phyloP scores from a whole-genome alignment of 2,113 vertebrate genomes.

The Microtus montanus region DNA sequence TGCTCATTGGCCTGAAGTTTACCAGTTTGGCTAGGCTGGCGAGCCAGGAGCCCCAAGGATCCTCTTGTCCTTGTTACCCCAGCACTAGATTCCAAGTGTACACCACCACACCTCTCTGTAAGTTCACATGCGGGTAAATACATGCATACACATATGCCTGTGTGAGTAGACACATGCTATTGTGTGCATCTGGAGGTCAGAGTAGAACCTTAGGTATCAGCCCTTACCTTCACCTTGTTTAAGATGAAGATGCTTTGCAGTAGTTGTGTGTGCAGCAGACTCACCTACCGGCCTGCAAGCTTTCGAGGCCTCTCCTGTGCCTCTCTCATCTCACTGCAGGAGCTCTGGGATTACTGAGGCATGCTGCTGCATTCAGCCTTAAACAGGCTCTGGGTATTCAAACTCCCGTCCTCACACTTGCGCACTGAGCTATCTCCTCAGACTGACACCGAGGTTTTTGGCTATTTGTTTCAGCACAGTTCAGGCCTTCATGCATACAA shows the following conservation, averaged over 20 bases:
- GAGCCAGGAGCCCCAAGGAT: neutral
- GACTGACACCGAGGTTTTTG: neutral
- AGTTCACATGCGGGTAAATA: neutral
- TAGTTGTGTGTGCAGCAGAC: neutral
- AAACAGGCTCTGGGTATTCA: neutral
- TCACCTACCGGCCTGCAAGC: neutral
- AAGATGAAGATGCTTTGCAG: neutral
- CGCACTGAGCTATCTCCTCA: neutral
- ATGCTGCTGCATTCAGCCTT: too few species aligned
- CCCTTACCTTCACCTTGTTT: neutral
- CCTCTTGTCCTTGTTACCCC: neutral
- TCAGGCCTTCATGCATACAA: neutral
- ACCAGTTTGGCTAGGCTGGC: neutral
- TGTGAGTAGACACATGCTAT: neutral
- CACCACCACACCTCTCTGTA: neutral
- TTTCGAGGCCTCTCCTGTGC: neutral
- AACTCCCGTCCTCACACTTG: neutral
- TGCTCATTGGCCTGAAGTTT: neutral
- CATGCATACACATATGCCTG: neutral
- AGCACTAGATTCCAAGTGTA: neutral
- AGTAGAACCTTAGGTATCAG: neutral
- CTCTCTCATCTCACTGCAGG: neutral
- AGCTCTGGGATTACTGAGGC: neutral
- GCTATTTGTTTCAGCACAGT: neutral
- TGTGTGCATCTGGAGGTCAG: neutral